Evolutionary conservation across 37 sponge, comb jelly and placozoan species (phyloP).

Genomic region (Aphrocallistes beatrix): DNA sequence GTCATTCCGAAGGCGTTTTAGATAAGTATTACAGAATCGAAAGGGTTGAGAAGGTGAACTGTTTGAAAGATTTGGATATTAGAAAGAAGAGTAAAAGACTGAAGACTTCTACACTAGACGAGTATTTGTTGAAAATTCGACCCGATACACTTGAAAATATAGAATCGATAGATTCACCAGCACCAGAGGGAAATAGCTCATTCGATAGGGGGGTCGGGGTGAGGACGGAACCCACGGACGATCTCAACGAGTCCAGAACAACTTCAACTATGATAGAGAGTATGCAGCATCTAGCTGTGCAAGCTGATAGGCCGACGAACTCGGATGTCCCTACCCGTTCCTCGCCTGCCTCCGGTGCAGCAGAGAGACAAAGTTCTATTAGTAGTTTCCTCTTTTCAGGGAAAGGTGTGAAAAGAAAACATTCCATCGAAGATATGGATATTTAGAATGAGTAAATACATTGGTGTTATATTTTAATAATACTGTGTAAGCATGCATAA

Average conservation of each 20-base stretch:
- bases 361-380: neutral
- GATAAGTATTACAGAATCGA: neutral
- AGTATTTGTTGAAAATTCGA: neutral
- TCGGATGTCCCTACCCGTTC: neutral
- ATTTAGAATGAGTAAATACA: no score
- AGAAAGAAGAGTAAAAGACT: neutral
- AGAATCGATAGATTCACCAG: neutral
- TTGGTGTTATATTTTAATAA: no score
- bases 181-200: neutral
- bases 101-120: neutral
- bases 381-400: neutral
- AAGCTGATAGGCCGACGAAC: neutral
- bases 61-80: neutral
- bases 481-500: no score
- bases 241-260: neutral
- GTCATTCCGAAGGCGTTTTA: neutral
- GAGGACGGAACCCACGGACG: no score
- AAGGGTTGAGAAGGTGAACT: neutral
- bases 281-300: neutral
- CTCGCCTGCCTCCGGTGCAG: neutral
- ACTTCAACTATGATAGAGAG: neutral
- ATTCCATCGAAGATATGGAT: neutral
- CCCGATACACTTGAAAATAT: neutral
- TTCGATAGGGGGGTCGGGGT: no score
- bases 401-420: neutral